Evolutionary conservation across 30 jellyfish, hydroid and myxozoan genomes (phyloP).

Genomic region (Hydractinia symbiolongicarpus): DNA sequence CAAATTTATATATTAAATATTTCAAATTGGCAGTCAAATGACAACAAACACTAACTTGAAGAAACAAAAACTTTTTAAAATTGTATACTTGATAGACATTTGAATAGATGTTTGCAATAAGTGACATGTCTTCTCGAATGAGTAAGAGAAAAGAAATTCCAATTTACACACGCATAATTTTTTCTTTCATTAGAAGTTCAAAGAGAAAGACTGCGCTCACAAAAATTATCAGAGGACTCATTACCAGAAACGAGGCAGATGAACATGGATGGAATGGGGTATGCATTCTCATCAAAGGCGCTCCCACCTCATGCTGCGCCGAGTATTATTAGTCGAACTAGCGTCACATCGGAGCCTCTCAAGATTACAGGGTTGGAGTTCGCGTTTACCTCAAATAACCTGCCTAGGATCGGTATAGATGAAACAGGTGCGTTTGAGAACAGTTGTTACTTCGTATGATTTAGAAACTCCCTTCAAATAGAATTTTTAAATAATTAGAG

Average conservation of each 20-base stretch:
- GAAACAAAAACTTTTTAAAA: no score
- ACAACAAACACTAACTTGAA: no score
- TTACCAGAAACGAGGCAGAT: neutral
- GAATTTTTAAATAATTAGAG: no score
- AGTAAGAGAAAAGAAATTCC: no score
- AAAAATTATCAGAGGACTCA: neutral
- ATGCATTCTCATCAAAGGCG: conserved; percentile 7
- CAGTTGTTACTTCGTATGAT: no score
- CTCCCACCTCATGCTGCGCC: neutral
- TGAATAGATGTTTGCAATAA: no score
- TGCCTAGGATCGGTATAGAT: neutral
- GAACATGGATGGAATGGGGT: neutral
- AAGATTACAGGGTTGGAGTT: neutral
- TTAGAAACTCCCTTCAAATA: no score
- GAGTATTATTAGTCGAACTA: neutral
- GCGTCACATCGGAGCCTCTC: conserved; percentile 1
- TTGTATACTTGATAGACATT: no score
- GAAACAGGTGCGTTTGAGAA: no score
- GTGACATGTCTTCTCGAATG: no score
- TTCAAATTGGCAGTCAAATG: no score
- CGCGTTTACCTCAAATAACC: neutral
- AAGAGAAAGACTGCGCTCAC: neutral
- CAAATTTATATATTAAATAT: no score
- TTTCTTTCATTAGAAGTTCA: neutral
- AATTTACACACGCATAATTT: neutral